Evolutionary conservation across 2,888 invertebrate genomes (phyloP).

Genomic region (Drosophila hamatofila): DNA sequence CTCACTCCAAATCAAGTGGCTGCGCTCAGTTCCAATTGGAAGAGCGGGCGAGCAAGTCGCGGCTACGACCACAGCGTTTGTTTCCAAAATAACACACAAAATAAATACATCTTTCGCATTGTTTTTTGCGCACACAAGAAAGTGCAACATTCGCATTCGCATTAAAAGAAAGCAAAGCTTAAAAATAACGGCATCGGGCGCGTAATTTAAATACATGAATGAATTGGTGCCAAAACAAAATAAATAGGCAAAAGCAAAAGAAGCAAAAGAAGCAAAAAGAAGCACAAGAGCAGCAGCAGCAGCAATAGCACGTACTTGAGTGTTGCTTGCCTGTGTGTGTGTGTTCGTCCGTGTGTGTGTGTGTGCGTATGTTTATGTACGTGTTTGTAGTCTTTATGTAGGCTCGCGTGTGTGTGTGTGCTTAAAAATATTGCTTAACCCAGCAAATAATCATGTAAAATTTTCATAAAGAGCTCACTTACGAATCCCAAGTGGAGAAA

Average conservation of each 20-base stretch:
- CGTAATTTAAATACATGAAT: conserved; percentile 43
- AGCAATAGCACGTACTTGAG: conserved; percentile 62
- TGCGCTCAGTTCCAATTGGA: conserved; percentile 68
- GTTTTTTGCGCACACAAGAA: conserved; percentile 42
- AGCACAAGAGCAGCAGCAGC: conserved; percentile 38
- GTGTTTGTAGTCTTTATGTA: conserved; percentile 27
- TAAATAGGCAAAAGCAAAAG: conserved; percentile 32
- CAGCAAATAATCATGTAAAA: conserved; percentile 55
- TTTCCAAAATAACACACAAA: conserved; percentile 39
- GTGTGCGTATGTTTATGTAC: conserved; percentile 12
- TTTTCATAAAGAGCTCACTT: conserved; percentile 37
- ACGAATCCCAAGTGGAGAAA: conserved; percentile 40
- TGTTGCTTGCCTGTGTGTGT: conserved; percentile 45
- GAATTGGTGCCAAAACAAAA: conserved; percentile 51
- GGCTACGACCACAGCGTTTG: conserved; percentile 46
- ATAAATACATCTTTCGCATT: conserved; percentile 49
- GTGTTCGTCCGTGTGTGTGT: conserved; percentile 19
- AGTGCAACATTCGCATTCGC: conserved; percentile 33
- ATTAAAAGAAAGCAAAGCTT: conserved; percentile 51
- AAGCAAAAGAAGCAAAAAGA: conserved; percentile 22
- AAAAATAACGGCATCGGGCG: conserved; percentile 39
- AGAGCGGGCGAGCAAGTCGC: conserved; percentile 70
- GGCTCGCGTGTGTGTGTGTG: conserved; percentile 27
- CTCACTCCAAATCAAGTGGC: conserved; percentile 49
- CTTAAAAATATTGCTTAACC: conserved; percentile 66